A percentile compares a stretch with the other conserved stretches of the same genome.
These are phyloP conservation scores for Xylophagus ater DNA, from an alignment of 2,888 invertebrate species.

Conservation along the genomic window DNA sequence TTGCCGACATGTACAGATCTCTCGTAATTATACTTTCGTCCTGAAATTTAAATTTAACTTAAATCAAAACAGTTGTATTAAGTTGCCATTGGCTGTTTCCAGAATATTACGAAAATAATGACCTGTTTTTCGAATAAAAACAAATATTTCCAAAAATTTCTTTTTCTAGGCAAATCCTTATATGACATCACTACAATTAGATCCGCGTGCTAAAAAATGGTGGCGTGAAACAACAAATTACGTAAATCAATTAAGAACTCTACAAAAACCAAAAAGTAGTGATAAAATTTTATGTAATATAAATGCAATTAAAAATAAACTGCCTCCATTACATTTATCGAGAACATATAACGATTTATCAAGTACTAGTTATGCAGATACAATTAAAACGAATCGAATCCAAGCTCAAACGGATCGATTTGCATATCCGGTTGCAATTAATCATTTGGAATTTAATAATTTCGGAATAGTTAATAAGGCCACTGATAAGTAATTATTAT, in stretches of 20 bases:
- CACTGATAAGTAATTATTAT: no score
- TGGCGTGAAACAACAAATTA: slow-evolving; percentile 20
- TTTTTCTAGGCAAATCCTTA: slow-evolving; percentile 5
- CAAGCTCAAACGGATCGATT: background rate
- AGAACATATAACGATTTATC: background rate
- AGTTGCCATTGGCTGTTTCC: no score
- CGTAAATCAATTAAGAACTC: slow-evolving; percentile 12
- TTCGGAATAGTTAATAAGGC: background rate
- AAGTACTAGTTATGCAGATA: no score
- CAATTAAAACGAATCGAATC: background rate
- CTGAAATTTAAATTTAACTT: no score
- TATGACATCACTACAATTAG: slow-evolving; percentile 5
- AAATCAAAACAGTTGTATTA: no score
- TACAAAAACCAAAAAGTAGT: background rate
- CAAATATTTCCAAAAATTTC: background rate
- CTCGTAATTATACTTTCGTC: no score
- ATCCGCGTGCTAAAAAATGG: slow-evolving; percentile 19
- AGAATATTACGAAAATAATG: no score
- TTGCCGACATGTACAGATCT: no score
- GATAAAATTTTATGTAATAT: background rate
- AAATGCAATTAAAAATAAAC: background rate
- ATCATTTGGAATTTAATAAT: slow-evolving; percentile 1
- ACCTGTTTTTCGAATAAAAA: no score
- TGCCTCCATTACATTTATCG: slow-evolving; percentile 1
- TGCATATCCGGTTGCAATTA: slow-evolving; percentile 7